These are phyloP conservation scores for Ladona fulva DNA, from an alignment of 1,140 invertebrate genomes.

Conservation along the genomic window DNA sequence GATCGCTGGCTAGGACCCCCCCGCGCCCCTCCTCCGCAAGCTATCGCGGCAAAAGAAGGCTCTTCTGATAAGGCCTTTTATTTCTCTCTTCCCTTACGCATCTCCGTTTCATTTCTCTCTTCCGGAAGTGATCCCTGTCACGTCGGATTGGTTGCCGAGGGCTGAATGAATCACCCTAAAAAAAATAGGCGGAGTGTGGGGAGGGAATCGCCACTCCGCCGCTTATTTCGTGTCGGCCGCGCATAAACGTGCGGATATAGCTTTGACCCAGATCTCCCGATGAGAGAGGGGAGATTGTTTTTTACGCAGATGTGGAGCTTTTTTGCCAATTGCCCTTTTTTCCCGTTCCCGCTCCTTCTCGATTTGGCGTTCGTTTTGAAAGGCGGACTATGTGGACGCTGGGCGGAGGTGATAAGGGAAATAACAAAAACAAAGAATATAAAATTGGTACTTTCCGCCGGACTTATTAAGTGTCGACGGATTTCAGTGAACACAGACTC, in stretches of 20 bases:
- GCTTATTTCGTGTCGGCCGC: neutral
- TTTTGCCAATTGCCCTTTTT: no score
- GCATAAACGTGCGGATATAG: slow-evolving; percentile 3
- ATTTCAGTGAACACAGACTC: no score
- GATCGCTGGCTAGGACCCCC: neutral
- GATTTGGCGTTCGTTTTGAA: no score
- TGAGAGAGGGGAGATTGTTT: neutral
- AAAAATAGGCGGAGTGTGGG: neutral
- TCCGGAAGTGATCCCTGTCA: neutral
- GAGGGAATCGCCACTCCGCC: neutral
- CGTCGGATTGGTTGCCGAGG: neutral
- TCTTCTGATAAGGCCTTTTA: neutral
- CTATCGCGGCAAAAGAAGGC: neutral
- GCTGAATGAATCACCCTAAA: neutral
- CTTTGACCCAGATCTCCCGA: neutral
- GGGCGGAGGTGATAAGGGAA: no score
- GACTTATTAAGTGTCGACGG: no score
- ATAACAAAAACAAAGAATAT: no score
- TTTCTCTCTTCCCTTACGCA: neutral
- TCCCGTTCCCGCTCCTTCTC: no score
- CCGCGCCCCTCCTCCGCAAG: neutral
- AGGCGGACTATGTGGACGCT: no score
- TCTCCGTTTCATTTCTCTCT: neutral
- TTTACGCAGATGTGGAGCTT: neutral
- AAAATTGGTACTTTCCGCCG: no score